Base-by-base conservation (phyloP, 2,113 vertebrate species). In the Pachyramphus minor region DNA sequence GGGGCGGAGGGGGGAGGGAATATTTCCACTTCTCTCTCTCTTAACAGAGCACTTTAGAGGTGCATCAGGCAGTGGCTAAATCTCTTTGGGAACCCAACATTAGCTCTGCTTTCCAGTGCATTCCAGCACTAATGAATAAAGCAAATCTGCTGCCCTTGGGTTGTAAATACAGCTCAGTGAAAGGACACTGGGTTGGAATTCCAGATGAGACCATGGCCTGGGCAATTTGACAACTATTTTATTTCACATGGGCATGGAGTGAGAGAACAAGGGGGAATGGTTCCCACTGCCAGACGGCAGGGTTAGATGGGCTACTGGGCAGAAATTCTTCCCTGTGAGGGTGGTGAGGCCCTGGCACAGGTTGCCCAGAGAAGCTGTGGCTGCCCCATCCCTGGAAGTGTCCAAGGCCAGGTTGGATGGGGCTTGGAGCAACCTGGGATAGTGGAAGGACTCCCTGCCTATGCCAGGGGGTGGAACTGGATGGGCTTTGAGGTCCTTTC, bases 251-350 rank as follows among this genome's bases (percentile, higher is more conserved):
- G 30, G 47, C 35, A 5, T 69, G 63, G 18, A 56, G 47, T 22
- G 79, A 3, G 41, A 77, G 79, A 14, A 49, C 45, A 6, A 49
- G 30, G 64, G 87, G 63, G 41, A 69, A 42, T 42, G 79, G 25
- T 75, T 53, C 16, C 12, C 23, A 12, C 12, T 74, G 52, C 41
- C 47, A 41, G 25, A 42, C 41, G 33, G 8, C 31, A 55, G 49
- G 35, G 25, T 0, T 6, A 0, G 41, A 5, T 77, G 30, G 63
- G 35, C 31, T 9, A 19, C 0, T 16, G 10, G 25, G 41, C 0
- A 37, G 14, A 0, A 76, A 28, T 69, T 31, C 0, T 2, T 55
- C 3, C 4, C 55, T 90, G 55, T 0, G 30, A 55, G 21, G 14
- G 18, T 47, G 63, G 1, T 0, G 0, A 69, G 39, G 11, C 20